Percentiles rank a stretch among this genome's conserved stretches.
These are phyloP conservation scores for Bujurquina vittata DNA, from an alignment of 2,113 vertebrate genomes.

Conservation along the genomic window DNA sequence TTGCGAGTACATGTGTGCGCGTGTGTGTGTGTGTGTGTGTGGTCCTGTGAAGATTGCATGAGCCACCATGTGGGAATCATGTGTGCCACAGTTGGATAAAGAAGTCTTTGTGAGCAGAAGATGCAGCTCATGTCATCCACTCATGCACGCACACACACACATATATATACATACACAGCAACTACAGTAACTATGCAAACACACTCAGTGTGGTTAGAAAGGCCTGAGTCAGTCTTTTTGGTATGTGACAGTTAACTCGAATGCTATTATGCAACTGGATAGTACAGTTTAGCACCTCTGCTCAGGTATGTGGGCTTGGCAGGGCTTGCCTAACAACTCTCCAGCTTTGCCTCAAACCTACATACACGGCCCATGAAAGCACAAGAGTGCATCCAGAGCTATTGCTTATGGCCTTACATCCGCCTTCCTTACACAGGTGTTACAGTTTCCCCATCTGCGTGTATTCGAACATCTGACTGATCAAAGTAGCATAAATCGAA, in stretches of 20 bases:
- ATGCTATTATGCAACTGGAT: slow-evolving; percentile 62
- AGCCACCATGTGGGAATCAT: slow-evolving; percentile 72
- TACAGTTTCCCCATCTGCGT: no score
- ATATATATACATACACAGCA: background rate
- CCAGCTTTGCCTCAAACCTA: background rate
- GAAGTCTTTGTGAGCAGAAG: slow-evolving; percentile 72
- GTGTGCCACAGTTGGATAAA: slow-evolving; percentile 65
- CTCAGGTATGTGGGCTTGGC: slow-evolving; percentile 71
- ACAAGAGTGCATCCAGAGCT: background rate
- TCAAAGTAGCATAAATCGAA: background rate
- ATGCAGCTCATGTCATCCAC: slow-evolving; percentile 36
- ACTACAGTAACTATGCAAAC: background rate
- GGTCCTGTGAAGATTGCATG: slow-evolving; percentile 55
- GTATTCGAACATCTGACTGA: background rate
- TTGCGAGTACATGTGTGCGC: slow-evolving; percentile 2
- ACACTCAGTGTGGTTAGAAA: slow-evolving; percentile 11
- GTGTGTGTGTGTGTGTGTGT: slow-evolving; percentile 27
- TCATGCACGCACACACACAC: background rate
- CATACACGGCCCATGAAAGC: background rate
- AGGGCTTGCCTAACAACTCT: slow-evolving; percentile 53
- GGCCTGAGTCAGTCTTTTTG: slow-evolving; percentile 43
- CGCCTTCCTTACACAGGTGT: background rate
- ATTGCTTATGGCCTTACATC: background rate
- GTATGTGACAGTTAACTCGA: slow-evolving; percentile 56
- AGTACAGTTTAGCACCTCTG: slow-evolving; percentile 51